Conservation (phyloP, 1,140 invertebrate genomes). For the Cheumatopsyche charites region DNA sequence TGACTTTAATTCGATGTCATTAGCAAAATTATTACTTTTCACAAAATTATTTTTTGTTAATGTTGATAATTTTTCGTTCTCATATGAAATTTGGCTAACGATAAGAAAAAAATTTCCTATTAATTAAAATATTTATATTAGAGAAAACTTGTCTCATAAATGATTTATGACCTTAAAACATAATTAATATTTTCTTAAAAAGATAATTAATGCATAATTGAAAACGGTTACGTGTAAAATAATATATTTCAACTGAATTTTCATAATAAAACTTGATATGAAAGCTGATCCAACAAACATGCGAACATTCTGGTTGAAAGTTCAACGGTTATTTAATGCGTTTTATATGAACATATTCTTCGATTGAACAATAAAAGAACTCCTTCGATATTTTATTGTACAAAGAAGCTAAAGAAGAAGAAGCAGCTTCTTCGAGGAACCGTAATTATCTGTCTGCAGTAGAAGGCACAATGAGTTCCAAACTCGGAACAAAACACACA, state of each 20-base stretch:
- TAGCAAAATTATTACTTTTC: no score
- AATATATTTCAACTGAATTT: background rate
- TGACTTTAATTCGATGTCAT: no score
- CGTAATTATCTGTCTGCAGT: constrained; percentile 38
- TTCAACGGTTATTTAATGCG: constrained; percentile 46
- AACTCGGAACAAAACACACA: constrained; percentile 37
- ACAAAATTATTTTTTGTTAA: background rate
- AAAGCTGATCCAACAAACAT: no score
- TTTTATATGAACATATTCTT: constrained; percentile 31
- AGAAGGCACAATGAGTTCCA: constrained; percentile 40
- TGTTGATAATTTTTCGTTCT: background rate
- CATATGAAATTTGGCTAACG: background rate
- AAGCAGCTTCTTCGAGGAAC: constrained; percentile 22
- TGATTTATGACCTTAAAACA: constrained; percentile 17
- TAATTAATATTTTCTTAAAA: background rate
- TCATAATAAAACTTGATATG: no score
- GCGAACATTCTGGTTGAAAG: constrained; percentile 26
- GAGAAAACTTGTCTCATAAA: background rate
- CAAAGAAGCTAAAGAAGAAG: constrained; percentile 5
- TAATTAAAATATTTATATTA: background rate
- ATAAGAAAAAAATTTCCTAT: background rate
- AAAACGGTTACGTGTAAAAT: background rate
- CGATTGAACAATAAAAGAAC: constrained; percentile 20
- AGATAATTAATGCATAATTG: constrained; percentile 3
- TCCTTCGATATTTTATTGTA: constrained; percentile 1